Conservation (phyloP, 2,888 invertebrate genomes). For the Patella ulyssiponensis region DNA sequence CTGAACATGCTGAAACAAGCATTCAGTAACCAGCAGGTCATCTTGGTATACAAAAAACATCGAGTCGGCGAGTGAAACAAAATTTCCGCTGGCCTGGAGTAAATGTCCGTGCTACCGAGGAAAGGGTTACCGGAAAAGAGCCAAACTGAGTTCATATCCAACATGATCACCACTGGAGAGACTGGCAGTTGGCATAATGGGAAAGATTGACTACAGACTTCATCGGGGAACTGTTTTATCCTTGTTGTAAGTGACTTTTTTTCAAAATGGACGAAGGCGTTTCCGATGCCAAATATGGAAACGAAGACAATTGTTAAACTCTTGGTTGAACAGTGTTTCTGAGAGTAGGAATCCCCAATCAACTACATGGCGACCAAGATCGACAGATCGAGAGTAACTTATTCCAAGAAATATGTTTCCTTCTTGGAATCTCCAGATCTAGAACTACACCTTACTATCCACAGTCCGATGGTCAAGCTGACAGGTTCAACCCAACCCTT, state of each 20-base stretch:
- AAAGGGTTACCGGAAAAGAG: neutral
- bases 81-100: neutral
- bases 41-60: no score
- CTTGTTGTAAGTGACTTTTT: slow-evolving; percentile 32
- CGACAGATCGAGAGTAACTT: neutral
- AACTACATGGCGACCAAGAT: slow-evolving; percentile 11
- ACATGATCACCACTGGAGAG: slow-evolving; percentile 36
- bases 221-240: slow-evolving; percentile 27
- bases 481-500: slow-evolving; percentile 26
- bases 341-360: no score
- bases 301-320: neutral
- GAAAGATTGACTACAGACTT: slow-evolving; percentile 20
- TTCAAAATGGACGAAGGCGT: slow-evolving; percentile 26
- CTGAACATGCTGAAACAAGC: no score
- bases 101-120: neutral
- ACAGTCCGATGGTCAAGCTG: slow-evolving; percentile 37
- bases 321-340: neutral
- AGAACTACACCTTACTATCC: slow-evolving; percentile 21
- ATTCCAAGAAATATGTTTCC: slow-evolving; percentile 17
- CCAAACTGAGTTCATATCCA: neutral
- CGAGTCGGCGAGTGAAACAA: no score
- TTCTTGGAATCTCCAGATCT: slow-evolving; percentile 6
- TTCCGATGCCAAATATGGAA: no score
- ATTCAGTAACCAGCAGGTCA: no score
- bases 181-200: slow-evolving; percentile 30